phyloP scores from a whole-genome alignment of 1,140 invertebrate genomes.

The Achroia grisella region DNA sequence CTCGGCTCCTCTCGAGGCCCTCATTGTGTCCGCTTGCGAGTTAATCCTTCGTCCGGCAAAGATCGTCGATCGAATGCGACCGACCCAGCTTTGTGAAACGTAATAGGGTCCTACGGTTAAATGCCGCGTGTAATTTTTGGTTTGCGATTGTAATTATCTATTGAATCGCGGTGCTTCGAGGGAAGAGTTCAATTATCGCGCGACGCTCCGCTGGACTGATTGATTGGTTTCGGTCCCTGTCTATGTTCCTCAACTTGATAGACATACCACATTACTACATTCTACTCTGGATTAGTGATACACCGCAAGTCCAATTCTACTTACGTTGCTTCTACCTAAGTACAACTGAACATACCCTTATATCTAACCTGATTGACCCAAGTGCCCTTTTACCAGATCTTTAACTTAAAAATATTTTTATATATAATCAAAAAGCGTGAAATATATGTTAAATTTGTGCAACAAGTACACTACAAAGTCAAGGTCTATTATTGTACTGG shows the following conservation, averaged over 20 bases:
- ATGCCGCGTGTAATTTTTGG: slow-evolving; percentile 63
- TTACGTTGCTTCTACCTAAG: no score
- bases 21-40: slow-evolving; percentile 51
- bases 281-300: slow-evolving; percentile 41
- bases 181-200: slow-evolving; percentile 66
- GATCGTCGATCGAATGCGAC: slow-evolving; percentile 50
- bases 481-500: no score
- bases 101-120: slow-evolving; percentile 59
- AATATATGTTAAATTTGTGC: no score
- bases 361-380: no score
- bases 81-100: slow-evolving; percentile 49
- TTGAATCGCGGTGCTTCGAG: slow-evolving; percentile 48
- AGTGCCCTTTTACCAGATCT: no score
- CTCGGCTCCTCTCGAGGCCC: slow-evolving; percentile 41
- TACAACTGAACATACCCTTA: no score
- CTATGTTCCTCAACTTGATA: slow-evolving; percentile 52
- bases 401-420: no score
- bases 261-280: slow-evolving; percentile 40
- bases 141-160: slow-evolving; percentile 68
- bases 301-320: slow-evolving; percentile 7
- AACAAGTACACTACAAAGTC: no score
- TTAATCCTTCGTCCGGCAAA: slow-evolving; percentile 57
- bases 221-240: slow-evolving; percentile 59
- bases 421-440: no score
- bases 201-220: slow-evolving; percentile 56